Evolutionary conservation across 1,140 invertebrate species (phyloP), one percentile per base, ranked within the genome.

Genomic region (Temnothorax longispinosus): DNA sequence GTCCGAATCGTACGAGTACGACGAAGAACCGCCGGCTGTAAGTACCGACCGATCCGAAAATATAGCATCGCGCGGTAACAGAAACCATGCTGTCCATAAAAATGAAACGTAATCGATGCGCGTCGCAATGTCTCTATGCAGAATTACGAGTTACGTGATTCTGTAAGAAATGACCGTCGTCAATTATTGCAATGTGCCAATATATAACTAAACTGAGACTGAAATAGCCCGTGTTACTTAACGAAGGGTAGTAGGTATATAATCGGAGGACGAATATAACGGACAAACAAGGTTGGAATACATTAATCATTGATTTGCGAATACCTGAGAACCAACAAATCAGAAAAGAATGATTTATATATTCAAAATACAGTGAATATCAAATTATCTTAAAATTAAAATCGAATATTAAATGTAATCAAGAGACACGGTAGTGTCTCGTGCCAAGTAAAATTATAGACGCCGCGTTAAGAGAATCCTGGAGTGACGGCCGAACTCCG

Each of bases 1-100:
- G 84, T 71, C 75, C 75, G 84, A 89, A 89, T 89, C 88, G 69
- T 86, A 47, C 67, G 78, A 86, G 60, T 81, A 80, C 88, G 88
- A 47, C 67, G 78, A 86, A 88, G 80, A 64, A 86, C 81, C 72
- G 44, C 75, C 41, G 82, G 78, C 60, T 65, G 65, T 82, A 72
- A 89, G 87, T 86, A 81, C 67, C 71, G 71, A 54, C 65, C 75
- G 54, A 89, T 62, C 44, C 69, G 54, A 86, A 89, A 89, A 86
- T 56, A 76, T 56, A 76, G 35, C 38, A 52, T 56, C 4, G 52
- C 60, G 4, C 18, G 21, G 4, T 38, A n/a, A n/a, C n/a, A n/a
- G n/a, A n/a, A n/a, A n/a, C n/a, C n/a, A n/a, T n/a, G 15, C 38
- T 3, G 11, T 41, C 21, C 52, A 50, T 88, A 56, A 89, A 89